Conservation (phyloP, 2,113 vertebrate species). For the Carettochelys insculpta region DNA sequence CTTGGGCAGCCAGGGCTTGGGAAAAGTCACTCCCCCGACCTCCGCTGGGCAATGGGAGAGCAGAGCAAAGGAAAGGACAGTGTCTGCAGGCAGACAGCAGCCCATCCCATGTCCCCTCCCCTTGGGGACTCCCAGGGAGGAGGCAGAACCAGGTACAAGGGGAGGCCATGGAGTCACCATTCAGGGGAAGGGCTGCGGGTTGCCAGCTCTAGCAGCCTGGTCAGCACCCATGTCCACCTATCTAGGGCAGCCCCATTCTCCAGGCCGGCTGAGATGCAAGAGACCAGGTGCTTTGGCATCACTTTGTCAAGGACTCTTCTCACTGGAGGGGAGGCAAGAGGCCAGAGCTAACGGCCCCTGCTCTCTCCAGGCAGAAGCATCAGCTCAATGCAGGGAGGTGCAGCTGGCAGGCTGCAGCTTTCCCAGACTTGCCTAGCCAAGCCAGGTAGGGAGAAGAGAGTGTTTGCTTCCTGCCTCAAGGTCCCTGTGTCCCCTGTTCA, state of each 20-base stretch:
- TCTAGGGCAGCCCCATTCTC: background rate
- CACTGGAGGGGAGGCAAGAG: too few species aligned
- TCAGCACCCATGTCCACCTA: background rate
- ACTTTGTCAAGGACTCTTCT: too few species aligned
- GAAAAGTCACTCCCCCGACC: too few species aligned
- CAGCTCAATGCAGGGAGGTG: too few species aligned
- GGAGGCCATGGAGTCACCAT: background rate
- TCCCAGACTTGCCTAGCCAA: background rate
- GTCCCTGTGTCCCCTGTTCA: background rate
- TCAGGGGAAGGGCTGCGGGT: background rate
- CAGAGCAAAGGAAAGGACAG: background rate
- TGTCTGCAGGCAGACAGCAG: background rate
- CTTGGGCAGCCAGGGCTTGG: background rate
- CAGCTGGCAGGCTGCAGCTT: background rate
- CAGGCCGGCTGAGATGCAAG: fast-evolving
- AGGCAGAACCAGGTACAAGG: background rate
- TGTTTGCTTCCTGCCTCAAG: background rate
- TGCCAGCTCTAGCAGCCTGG: background rate
- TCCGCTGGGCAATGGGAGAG: background rate
- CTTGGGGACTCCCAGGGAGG: background rate
- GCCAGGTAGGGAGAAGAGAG: background rate
- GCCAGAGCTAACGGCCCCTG: too few species aligned
- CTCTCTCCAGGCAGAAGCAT: too few species aligned
- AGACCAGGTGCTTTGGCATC: background rate
- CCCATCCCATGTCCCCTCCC: background rate